Conservation (phyloP, 2,113 vertebrate species). For the Rhabdomys dilectus region DNA sequence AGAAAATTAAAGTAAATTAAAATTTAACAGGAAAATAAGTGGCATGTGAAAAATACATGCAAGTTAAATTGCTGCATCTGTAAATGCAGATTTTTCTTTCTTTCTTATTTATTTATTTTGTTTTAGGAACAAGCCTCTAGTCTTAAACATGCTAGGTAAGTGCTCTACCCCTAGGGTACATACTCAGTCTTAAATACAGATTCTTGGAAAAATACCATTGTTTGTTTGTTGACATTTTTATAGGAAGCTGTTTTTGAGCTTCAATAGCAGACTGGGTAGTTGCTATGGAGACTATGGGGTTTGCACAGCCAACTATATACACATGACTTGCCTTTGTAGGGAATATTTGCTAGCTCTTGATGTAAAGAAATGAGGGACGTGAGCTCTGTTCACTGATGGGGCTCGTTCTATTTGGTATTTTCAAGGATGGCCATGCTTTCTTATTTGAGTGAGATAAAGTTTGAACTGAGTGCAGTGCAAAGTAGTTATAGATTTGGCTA, state of each 20-base stretch:
- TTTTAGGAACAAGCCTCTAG: background rate
- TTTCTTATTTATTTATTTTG: no score
- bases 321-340: background rate
- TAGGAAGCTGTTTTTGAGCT: background rate
- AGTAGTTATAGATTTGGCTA: background rate
- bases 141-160: background rate
- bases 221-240: background rate
- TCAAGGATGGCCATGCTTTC: background rate
- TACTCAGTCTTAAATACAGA: background rate
- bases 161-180: background rate
- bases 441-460: background rate
- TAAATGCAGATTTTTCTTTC: background rate
- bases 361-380: background rate
- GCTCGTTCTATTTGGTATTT: background rate
- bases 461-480: conserved; percentile 1
- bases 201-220: background rate
- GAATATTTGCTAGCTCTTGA: background rate
- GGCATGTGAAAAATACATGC: background rate
- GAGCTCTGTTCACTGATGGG: background rate
- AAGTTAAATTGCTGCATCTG: background rate
- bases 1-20: background rate
- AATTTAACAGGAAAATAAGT: background rate
- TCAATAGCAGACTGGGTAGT: background rate
- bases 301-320: background rate
- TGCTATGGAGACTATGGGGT: background rate